These are phyloP conservation scores for Erebia ligea DNA, from an alignment of 2,888 invertebrate species.

Conservation along the genomic window DNA sequence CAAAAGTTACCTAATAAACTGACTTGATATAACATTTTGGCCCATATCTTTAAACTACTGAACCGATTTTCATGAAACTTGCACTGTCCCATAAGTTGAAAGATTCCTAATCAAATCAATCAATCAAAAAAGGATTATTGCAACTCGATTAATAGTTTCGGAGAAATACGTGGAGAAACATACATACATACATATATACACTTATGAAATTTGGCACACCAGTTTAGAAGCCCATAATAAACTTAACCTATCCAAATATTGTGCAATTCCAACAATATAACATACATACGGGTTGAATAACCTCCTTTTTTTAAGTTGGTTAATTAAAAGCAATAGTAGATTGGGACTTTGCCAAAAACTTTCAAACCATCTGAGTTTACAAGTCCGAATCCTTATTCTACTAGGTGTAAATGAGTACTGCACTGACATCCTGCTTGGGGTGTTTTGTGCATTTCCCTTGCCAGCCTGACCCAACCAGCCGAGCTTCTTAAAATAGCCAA, in stretches of 20 bases:
- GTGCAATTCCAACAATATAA: background rate
- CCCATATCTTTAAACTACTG: constrained; percentile 4
- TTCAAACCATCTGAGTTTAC: background rate
- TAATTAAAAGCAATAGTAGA: too few relatives aligned
- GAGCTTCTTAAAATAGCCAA: constrained; percentile 4
- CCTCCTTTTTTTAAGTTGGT: too few relatives aligned
- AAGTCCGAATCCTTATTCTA: constrained; percentile 1
- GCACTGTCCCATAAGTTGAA: constrained; percentile 2
- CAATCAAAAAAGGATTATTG: constrained; percentile 3
- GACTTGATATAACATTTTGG: constrained; percentile 1
- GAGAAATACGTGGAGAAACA: background rate
- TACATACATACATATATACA: background rate
- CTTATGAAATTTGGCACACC: background rate
- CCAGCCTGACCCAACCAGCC: constrained; percentile 1
- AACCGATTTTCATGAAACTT: constrained; percentile 4
- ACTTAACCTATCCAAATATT: constrained; percentile 1
- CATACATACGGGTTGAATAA: background rate
- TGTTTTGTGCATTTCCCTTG: constrained; percentile 1
- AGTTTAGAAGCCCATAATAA: constrained; percentile 2
- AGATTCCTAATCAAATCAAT: constrained; percentile 5
- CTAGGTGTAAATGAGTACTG: background rate
- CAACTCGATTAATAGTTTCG: background rate
- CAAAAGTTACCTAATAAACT: background rate
- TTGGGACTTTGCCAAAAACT: background rate
- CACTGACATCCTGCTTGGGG: constrained; percentile 1